Evolutionary conservation across 2,113 vertebrate species (phyloP), one percentile per base, ranked within the genome.

Genomic region (Dinomys branickii): DNA sequence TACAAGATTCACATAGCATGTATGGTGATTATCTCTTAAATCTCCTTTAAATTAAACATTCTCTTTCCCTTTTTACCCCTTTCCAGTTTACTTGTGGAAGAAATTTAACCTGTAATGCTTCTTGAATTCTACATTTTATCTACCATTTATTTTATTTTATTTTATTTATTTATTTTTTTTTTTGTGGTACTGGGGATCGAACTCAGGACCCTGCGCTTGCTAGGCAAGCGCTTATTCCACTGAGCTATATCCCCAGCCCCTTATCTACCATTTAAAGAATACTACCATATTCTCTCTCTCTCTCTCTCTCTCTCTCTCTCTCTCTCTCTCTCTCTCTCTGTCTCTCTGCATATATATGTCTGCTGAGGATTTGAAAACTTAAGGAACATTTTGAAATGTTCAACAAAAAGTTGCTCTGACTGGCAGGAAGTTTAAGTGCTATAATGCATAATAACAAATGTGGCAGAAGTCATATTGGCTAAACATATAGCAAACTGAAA

Each of bases 311-410:
- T 73, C 30, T 33, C 1, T 35, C 17, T 69, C 33, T 69, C 14
- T n/a, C 65, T n/a, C 14, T n/a, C 5, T 69, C 14, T n/a, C 6
- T n/a, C 17, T 5, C 58, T 85, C 59, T 73, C 17, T 5, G 52
- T 85, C 59, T 73, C 73, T 85, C 20, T 71, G 5, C 35, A 96
- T 5, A 7, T 47, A 61, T 3, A 19, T 65, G 11, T 26, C 5
- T 75, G 14, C 56, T 54, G 35, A 94, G 52, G 26, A 84, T 38
- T 93, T 82, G n/a, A 92, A 94, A 88, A 71, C 14, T 67, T 83
- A 88, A 87, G 77, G n/a, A 86, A 84, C 52, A 80, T 24, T 73
- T 44, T 59, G 38, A 88, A 44, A 85, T 82, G 75, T 94, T 94
- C 78, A 91, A 78, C 50, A 81, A 83, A 91, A 94, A 47, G 1